Base-by-base conservation (phyloP, 30 jellyfish, hydroid and myxozoan genomes). In the Cassiopea xamachana region DNA sequence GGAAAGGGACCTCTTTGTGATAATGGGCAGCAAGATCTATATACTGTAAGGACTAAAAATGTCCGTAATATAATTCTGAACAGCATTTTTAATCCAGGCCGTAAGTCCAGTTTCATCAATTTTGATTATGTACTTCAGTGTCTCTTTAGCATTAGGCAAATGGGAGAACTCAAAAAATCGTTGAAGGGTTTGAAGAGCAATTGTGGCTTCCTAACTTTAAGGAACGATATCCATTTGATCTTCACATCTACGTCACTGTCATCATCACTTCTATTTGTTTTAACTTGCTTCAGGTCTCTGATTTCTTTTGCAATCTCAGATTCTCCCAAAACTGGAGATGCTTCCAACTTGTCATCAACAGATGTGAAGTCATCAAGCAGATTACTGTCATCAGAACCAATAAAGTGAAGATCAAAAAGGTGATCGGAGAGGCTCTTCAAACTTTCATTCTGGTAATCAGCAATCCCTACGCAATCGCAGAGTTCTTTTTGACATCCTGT, bases 251-350 rank as follows among this genome's bases (percentile, higher is more conserved):
- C 72, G 45, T 75, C 84, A 46, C 67, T 59, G 43, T 59, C 84
- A 16, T 75, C 84, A 46, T 73, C 84, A 46, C 48, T 55, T 75
- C 1, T 69, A 75, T 51, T 75, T 1, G 69, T 55, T 45, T 49
- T 39, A 46, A 69, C 19, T 80, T 80, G 88, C 12, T 46, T 80
- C 72, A 14, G 79, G n/a, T 80, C 77, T 80, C 72, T 19, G 48
- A 48, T 55, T 80, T 80, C 88, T 80, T 80, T 80, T 51, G 48
- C 88, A 62, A 80, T 80, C 18, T 80, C 88, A 1, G 88, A 80
- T 75, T 61, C 48, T n/a, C 48, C 2, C 77, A 80, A 55, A 67
- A 58, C 48, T 80, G 78, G 77, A 80, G 88, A 48, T 45, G 88
- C n/a, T 9, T 13, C 88, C 88, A 80, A 80, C 44, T 80, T 50